Evolutionary conservation across 2,797 vertebrate genomes (phyloP), one percentile per base, ranked within the genome.

Genomic region (Enteromius treurensis): DNA sequence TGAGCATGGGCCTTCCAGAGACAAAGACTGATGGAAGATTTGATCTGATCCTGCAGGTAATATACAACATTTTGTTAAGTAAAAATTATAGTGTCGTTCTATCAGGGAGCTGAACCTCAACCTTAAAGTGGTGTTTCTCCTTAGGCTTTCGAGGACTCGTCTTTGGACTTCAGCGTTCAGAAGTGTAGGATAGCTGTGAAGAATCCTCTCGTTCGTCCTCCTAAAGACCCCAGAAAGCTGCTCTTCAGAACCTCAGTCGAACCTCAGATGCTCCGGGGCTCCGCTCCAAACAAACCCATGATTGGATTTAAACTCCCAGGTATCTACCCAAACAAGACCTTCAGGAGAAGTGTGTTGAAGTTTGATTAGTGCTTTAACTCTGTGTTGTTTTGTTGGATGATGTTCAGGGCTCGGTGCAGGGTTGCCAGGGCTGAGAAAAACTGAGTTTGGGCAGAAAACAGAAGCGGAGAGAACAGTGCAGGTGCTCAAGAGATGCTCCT

Each of bases 121-220:
- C 15, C 15, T 51, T 51, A 51, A 51, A 58, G n/a, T 3, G 2
- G 4, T 26, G 17, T 68, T 53, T 21, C 47, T 64, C 23, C 51
- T 15, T 87, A 86, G 13, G 86, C 90, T 88, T 79, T 90, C 3
- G 81, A 91, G 19, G 13, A 45, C 3, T 83, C 79, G 13, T 60
- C 32, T 5, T 81, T 95, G 83, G 93, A 95, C 86, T 92, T 92
- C 29, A 88, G 90, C 1, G 37, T 89, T 1, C 94, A 94, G 86
- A 95, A 84, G 85, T 93, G 90, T 29, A 91, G 94, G 82, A 94
- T 95, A 23, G 87, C 92, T 19, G 89, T 94, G 68, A 95, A 95
- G 86, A 94, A 94, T 83, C 93, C 88, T 14, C 85, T 15, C 1
- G 86, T 87, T 4, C 91, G 95, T 17, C 93, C 92, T 1, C 95